These are phyloP conservation scores for Syrrhaptes paradoxus DNA, from an alignment of 2,113 vertebrate genomes.

Conservation along the genomic window DNA sequence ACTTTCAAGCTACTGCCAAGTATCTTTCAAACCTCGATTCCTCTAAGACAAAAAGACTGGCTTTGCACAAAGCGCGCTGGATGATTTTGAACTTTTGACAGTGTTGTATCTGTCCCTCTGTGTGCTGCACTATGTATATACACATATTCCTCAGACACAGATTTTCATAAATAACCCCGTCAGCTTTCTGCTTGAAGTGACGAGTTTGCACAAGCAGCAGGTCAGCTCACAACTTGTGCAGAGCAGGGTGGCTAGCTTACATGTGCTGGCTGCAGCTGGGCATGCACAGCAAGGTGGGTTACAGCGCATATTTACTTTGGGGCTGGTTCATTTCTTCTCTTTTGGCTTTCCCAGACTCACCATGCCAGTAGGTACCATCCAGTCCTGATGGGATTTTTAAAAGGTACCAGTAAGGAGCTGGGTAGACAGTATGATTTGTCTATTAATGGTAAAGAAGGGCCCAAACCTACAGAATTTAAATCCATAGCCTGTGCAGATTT, in stretches of 20 bases:
- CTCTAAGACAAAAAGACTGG: not conserved
- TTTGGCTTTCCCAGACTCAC: not conserved
- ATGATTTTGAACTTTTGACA: not conserved
- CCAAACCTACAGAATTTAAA: not conserved
- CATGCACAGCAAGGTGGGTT: not conserved
- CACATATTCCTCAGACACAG: not conserved
- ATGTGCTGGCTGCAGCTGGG: not conserved
- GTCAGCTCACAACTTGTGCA: not conserved
- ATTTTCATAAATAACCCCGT: not conserved
- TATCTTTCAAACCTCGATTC: not conserved
- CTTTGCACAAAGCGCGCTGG: not conserved
- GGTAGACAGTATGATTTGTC: not conserved
- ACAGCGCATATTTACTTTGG: not conserved
- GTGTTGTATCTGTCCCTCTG: not conserved
- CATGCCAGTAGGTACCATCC: not conserved
- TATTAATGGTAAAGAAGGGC: not conserved
- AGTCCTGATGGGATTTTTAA: not conserved
- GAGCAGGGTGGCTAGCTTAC: not conserved
- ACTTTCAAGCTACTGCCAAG: not conserved
- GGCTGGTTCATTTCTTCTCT: not conserved
- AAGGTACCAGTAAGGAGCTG: not conserved
- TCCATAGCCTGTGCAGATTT: not conserved
- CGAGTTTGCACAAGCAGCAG: not conserved
- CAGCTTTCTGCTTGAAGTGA: not conserved
- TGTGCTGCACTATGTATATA: not conserved